Percentiles rank a stretch among this genome's conserved stretches.
phyloP scores from a whole-genome alignment of 2,113 vertebrate species.

The Gavia stellata region DNA sequence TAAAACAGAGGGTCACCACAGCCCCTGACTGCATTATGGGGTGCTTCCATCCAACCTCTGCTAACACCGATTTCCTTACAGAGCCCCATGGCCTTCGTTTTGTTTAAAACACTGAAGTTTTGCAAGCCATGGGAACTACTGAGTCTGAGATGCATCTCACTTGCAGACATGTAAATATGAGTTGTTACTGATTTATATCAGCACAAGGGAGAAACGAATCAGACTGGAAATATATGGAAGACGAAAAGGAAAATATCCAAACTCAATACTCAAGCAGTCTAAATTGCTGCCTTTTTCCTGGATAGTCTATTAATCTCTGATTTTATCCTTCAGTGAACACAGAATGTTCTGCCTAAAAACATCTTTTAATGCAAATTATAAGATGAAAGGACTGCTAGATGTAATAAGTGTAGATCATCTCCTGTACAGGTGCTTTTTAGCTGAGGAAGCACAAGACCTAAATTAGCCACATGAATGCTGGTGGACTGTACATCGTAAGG shows the following conservation, averaged over 20 bases:
- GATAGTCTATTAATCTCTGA: constrained; percentile 67
- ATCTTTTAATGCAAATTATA: constrained; percentile 81
- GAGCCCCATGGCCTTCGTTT: neutral
- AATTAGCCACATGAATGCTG: constrained; percentile 42
- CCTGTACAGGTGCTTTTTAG: constrained; percentile 72
- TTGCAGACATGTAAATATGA: neutral
- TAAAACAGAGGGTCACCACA: neutral
- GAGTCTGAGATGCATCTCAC: neutral
- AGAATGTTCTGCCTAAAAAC: constrained; percentile 77
- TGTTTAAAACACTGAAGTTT: neutral
- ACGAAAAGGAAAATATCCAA: constrained; percentile 51
- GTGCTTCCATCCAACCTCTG: neutral
- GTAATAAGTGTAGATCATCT: constrained; percentile 79
- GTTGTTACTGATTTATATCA: neutral
- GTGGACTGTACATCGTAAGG: constrained; percentile 15
- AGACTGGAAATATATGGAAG: constrained; percentile 63
- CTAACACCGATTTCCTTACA: neutral
- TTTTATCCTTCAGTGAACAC: constrained; percentile 65
- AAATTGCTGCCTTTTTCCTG: constrained; percentile 26
- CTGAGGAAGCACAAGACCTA: constrained; percentile 45
- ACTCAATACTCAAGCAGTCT: constrained; percentile 51
- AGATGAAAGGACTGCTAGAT: constrained; percentile 71
- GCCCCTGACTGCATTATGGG: neutral
- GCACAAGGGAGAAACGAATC: neutral
- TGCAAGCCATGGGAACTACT: neutral